Evolutionary conservation across 2,888 invertebrate species (phyloP).

Genomic region (Apeira syringaria): DNA sequence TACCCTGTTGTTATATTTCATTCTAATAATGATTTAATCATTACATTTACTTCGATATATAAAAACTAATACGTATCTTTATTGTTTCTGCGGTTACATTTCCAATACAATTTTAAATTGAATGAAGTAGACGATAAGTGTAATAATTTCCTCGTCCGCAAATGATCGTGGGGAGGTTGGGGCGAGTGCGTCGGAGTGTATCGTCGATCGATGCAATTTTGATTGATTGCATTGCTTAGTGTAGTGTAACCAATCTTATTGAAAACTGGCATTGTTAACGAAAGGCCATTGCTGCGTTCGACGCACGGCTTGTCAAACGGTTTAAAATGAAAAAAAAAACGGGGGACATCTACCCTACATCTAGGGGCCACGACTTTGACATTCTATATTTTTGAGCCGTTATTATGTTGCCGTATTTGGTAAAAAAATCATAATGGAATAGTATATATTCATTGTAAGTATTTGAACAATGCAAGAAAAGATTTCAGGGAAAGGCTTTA

Average conservation of each 20-base stretch:
- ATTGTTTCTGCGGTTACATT: conserved; percentile 23
- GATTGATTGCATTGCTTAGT: conserved; percentile 83
- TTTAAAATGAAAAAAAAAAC: conserved; percentile 81
- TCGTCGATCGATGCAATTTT: conserved; percentile 75
- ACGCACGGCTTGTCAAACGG: conserved; percentile 77
- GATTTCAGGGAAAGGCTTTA: too few species aligned
- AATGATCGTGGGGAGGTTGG: conserved; percentile 42
- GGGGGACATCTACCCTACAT: conserved; percentile 78
- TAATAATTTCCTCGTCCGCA: conserved; percentile 36
- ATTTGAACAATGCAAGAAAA: too few species aligned
- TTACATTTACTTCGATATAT: conserved; percentile 3
- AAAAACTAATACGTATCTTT: background rate
- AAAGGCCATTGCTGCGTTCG: conserved; percentile 75
- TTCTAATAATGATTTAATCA: too few species aligned
- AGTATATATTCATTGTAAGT: too few species aligned
- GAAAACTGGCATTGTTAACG: conserved; percentile 76
- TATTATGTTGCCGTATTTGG: conserved; percentile 50
- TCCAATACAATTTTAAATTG: conserved; percentile 30
- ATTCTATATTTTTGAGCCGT: conserved; percentile 71
- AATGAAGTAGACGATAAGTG: conserved; percentile 31
- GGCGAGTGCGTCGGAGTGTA: conserved; percentile 63
- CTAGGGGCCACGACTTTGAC: conserved; percentile 59
- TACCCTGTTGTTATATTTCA: too few species aligned
- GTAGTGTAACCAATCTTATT: conserved; percentile 83
- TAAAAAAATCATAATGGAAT: conserved; percentile 35